Percentiles rank a stretch among this genome's conserved stretches.
Conservation (phyloP, 1,140 invertebrate species). For the Pemphigus obesinymphae region DNA sequence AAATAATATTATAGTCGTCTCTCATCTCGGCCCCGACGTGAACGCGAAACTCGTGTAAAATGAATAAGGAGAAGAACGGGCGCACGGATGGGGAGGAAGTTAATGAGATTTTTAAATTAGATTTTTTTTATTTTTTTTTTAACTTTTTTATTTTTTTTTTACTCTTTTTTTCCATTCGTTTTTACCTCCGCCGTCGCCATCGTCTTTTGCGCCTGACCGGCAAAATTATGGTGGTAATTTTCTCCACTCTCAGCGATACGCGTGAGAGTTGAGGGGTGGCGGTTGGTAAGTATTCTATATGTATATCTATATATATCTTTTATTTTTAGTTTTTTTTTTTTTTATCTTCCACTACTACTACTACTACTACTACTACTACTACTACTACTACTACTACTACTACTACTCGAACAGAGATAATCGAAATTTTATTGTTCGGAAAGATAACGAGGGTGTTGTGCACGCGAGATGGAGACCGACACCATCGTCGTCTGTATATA, state of each 20-base stretch:
- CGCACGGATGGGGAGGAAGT: too few relatives aligned
- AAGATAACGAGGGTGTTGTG: conserved; percentile 40
- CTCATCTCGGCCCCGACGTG: too few relatives aligned
- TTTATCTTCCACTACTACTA: not conserved
- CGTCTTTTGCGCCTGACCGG: conserved; percentile 1
- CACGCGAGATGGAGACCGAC: not conserved
- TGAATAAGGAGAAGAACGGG: conserved; percentile 23
- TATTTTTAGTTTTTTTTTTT: not conserved
- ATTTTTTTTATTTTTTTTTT: conserved; percentile 3
- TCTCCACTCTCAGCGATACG: not conserved
- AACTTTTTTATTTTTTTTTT: not conserved
- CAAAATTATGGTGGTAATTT: conserved; percentile 40
- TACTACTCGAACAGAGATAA: conserved; percentile 25
- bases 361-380: not conserved
- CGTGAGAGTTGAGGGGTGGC: not conserved
- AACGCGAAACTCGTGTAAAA: conserved; percentile 27
- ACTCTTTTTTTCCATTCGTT: too few relatives aligned
- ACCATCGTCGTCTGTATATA: not conserved
- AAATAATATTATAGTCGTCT: too few relatives aligned
- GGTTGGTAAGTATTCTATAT: not conserved
- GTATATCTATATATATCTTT: not conserved
- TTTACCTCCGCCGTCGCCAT: not conserved
- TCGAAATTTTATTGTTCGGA: conserved; percentile 42
- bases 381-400: not conserved
- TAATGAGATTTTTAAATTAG: conserved; percentile 42